Base-by-base conservation (phyloP, 2,888 invertebrate species). In the Rhimphoctona megacephalus region DNA sequence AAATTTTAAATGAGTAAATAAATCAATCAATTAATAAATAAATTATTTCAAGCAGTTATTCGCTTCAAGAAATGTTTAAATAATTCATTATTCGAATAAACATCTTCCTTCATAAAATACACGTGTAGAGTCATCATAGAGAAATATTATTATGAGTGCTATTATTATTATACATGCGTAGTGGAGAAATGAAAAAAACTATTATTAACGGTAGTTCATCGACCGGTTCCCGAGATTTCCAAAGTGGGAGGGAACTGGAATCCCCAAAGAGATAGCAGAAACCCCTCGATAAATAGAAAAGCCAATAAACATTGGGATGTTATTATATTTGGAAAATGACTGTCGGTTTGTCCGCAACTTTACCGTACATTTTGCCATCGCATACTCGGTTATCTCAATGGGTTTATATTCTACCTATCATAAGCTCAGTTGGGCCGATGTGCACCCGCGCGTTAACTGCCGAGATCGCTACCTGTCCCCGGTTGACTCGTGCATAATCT, bases 231-330 rank as follows among this genome's bases (percentile, higher is more conserved):
- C 74, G 25, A 46, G 43, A 52, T 74, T 25, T 85, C 77, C 30
- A 66, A 22, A 17, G 43, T 43, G 49, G 30, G 54, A 77, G 33
- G 19, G 61, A 67, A 72, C 43, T 14, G 61, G 69, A 33, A 76
- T 33, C 33, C 19, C 7, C 73, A 22, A 33, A n/a, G 66, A 64
- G 73, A 73, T 78, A 67, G 49, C 30, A 52, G 25, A 61, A 61
- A 74, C 49, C 52, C 54, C 14, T n/a, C 17, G 46, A 70, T 72
- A 79, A 39, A 83, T 81, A 85, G 78, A 36, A 85, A 87, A 86
- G 54, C 88, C 88, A 86, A 90, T 90, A 91, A 91, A 91, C 90
- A 89, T 88, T 83, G 67, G 77, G 83, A 88, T 86, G 85, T 89
- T 89, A 88, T 91, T 91, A 87, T 89, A 72, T 88, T 74, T 79